phyloP scores from a whole-genome alignment of 2,113 vertebrate species.

The Tursiops truncatus region DNA sequence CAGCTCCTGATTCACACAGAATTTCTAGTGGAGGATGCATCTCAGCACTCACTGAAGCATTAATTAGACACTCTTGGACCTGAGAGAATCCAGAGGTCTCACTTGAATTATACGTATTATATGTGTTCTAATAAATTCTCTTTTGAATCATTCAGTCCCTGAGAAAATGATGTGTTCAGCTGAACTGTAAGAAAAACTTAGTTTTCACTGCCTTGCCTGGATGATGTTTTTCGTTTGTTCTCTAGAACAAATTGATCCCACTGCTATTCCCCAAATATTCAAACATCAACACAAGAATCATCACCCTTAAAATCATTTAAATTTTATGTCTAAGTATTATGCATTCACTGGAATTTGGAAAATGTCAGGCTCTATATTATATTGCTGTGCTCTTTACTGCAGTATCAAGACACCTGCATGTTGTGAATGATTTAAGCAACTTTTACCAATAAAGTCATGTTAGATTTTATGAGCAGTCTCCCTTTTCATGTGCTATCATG shows the following conservation, averaged over 20 bases:
- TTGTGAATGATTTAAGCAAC: constrained; percentile 47
- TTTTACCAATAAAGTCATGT: constrained; percentile 21
- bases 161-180: neutral
- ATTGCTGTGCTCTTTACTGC: constrained; percentile 11
- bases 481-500: neutral
- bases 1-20: neutral
- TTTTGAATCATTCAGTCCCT: neutral
- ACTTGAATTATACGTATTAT: neutral
- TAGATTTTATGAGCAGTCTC: neutral
- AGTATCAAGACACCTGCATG: constrained; percentile 49
- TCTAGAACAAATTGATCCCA: constrained; percentile 52
- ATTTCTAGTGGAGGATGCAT: neutral
- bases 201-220: constrained; percentile 70
- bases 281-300: neutral
- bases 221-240: neutral
- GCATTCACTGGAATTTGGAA: neutral
- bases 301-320: constrained; percentile 23
- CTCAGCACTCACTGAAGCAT: neutral
- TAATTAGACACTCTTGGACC: neutral
- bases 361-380: constrained; percentile 35
- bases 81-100: neutral
- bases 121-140: neutral
- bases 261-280: neutral
- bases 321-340: constrained; percentile 28
- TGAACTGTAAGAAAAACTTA: constrained; percentile 45